Base-by-base conservation (phyloP, 2,113 vertebrate species). In the Calyptommatus sinebrachiatus region DNA sequence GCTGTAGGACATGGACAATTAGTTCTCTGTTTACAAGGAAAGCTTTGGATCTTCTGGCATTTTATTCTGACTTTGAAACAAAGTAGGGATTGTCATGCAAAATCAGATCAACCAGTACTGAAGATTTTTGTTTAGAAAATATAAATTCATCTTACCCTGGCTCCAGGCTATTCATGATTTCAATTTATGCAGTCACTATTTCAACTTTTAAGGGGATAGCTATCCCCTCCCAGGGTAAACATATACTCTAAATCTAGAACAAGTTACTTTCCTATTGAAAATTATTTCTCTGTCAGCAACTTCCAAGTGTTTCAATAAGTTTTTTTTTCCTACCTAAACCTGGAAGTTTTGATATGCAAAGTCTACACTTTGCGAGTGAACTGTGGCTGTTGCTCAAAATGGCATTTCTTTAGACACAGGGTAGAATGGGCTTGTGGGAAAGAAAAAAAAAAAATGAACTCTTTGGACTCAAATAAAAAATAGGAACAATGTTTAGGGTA, bases 91-190 rank as follows among this genome's bases (percentile, higher is more conserved):
- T 62, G 35, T 80, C 48, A 45, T 16, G 3, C 11, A 22, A 79
- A 79, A 28, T 21, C 46, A 62, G 7, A n/a, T 11, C 45, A 24
- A 63, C 60, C 31, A 11, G 29, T 10, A 28, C 5, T 48, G 69
- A 45, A 48, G 10, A 63, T 9, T 50, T 20, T 71, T 41, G 2
- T 46, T 46, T 1, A 0, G 6, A 61, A 48, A 41, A 11, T 24
- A 5, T 8, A 0, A 0, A 8, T 60, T 5, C 45, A 0, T 66
- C 26, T 12, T 73, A 57, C 10, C 0, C 1, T 76, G 28, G 26
- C 26, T 10, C 63, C 26, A n/a, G n/a, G n/a, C n/a, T 65, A 65
- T n/a, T 6, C 11, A 18, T 66, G 16, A 1, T 20, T 45, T 41
- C 16, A 46, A 46, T 26, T 65, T 24, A 21, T 9, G 65, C 10